Percentiles rank a stretch among this genome's conserved stretches.
Evolutionary conservation across 2,113 vertebrate species (phyloP).

Genomic region (Propithecus coquereli): DNA sequence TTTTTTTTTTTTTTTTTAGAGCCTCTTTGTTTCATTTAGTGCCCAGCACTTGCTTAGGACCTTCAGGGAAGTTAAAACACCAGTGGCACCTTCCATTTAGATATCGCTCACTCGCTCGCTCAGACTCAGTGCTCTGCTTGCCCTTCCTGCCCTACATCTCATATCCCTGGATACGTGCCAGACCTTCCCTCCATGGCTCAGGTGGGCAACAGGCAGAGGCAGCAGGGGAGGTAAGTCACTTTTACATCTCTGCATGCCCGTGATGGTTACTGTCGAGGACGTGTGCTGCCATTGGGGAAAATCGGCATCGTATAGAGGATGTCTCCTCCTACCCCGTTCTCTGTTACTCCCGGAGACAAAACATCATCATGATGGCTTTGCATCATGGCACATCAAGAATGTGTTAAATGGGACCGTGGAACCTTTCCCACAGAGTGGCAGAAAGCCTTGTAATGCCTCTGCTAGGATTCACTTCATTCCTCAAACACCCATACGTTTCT

Average conservation of each 20-base stretch:
- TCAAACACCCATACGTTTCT: neutral
- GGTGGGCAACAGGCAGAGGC: neutral
- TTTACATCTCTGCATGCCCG: neutral
- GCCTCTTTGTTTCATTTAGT: slow-evolving; percentile 49
- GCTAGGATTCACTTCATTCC: neutral
- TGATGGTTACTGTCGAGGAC: neutral
- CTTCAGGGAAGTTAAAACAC: neutral
- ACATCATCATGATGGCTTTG: neutral
- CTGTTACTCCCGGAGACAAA: neutral
- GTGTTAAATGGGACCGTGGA: neutral
- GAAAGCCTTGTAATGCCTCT: neutral
- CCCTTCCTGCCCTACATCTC: neutral
- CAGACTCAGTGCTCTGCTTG: neutral
- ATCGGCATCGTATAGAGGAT: too few species aligned
- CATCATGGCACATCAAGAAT: neutral
- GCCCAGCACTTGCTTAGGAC: slow-evolving; percentile 25
- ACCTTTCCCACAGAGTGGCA: neutral
- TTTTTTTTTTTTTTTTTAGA: slow-evolving; percentile 38
- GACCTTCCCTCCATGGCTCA: slow-evolving; percentile 23
- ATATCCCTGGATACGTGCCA: neutral
- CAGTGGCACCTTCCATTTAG: neutral
- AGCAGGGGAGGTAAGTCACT: slow-evolving; percentile 45
- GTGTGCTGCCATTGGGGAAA: neutral
- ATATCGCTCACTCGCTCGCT: neutral
- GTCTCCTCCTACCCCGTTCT: neutral